Base-by-base conservation (phyloP, 2,113 vertebrate genomes). In the Oenanthe melanoleuca region DNA sequence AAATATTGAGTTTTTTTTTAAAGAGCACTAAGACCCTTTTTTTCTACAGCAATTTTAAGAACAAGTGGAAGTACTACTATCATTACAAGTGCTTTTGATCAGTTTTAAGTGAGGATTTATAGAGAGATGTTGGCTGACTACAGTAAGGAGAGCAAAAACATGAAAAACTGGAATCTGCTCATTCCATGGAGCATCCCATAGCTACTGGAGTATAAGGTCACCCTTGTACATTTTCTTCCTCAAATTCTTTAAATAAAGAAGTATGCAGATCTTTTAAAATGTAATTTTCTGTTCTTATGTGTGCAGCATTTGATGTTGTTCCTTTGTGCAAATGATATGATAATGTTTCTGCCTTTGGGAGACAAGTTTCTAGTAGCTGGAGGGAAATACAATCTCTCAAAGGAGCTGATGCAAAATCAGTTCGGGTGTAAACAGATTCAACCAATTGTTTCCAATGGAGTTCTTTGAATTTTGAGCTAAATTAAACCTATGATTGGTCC, bases 301-400 rank as follows among this genome's bases (percentile, higher is more conserved):
- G 77, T 67, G 74, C 52, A 95, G 88, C 80, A 97, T 95, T 97
- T 97, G 96, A 87, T 89, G 56, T 82, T 77, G 78, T 42, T 95
- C 84, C 84, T 96, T 96, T 96, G 91, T 96, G 86, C 88, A 97
- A 97, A 95, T 74, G 86, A 60, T 86, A 65, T 56, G 84, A 95
- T 97, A 96, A 97, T 80, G 42, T 87, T 80, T 80, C 83, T 95
- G 21, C 93, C 77, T 81, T 82, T 89, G 93, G 96, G 94, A 97
- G 10, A 60, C 28, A 55, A 65, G 63, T 80, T 79, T 72, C 59
- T 95, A 90, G 88, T 86, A 94, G 83, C 64, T 89, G 57, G 94
- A 96, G 86, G 84, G 65, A 97, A 96, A 96, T 82, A 79, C 5
- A 71, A 13, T 57, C 40, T 91, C 92, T 60, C 88, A 93, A 91